Percentiles rank a stretch among this genome's conserved stretches.
These are phyloP conservation scores for Alligator sinensis DNA, from an alignment of 2,113 vertebrate species.

Conservation along the genomic window DNA sequence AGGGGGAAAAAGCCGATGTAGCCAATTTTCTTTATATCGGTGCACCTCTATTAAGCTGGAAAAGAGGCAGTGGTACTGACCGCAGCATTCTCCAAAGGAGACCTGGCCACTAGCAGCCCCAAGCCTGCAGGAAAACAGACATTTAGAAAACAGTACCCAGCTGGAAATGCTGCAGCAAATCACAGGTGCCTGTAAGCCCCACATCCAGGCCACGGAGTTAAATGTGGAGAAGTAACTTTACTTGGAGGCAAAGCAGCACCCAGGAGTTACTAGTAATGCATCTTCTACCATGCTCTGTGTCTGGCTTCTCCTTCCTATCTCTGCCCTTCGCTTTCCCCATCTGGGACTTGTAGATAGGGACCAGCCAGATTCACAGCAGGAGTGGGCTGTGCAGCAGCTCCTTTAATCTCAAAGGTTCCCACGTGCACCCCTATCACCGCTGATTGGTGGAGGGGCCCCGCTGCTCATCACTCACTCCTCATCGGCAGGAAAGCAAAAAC, in stretches of 20 bases:
- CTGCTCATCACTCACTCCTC: too few relatives aligned
- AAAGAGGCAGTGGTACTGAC: slow-evolving; percentile 65
- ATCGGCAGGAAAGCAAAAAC: too few relatives aligned
- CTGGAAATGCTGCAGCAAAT: not conserved
- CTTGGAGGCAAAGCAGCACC: not conserved
- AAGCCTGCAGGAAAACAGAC: slow-evolving; percentile 73
- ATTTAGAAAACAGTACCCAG: slow-evolving; percentile 30
- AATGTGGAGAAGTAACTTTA: not conserved
- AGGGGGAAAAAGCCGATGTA: too few relatives aligned
- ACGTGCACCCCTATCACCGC: too few relatives aligned
- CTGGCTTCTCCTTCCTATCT: not conserved
- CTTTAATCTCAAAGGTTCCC: too few relatives aligned
- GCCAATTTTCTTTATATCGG: too few relatives aligned
- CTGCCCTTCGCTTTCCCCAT: not conserved
- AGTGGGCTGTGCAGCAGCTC: too few relatives aligned
- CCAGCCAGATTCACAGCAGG: too few relatives aligned
- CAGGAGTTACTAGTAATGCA: not conserved
- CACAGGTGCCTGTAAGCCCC: not conserved
- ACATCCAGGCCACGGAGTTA: not conserved
- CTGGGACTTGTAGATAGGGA: too few relatives aligned
- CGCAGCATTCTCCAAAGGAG: slow-evolving; percentile 67
- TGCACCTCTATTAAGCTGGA: too few relatives aligned
- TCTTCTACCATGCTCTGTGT: not conserved
- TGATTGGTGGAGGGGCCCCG: too few relatives aligned
- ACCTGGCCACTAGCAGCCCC: slow-evolving; percentile 71